These are phyloP conservation scores for Pantherophis alleghaniensis DNA, from an alignment of 2,797 vertebrate species.

Conservation along the genomic window DNA sequence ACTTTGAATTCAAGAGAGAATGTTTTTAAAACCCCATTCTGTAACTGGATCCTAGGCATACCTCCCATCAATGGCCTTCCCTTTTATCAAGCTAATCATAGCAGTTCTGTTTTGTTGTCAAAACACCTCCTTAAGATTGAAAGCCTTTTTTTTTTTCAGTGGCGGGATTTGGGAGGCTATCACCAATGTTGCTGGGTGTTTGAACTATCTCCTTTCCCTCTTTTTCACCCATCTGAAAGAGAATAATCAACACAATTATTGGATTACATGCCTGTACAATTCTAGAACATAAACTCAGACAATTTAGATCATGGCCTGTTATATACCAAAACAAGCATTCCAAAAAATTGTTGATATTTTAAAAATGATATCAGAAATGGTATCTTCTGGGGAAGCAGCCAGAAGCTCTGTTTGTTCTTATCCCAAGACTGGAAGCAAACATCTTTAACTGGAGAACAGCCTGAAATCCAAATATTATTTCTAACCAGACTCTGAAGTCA, in stretches of 20 bases:
- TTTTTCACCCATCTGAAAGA: not conserved
- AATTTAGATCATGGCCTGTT: accelerated
- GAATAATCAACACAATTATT: not conserved
- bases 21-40: constrained; percentile 62
- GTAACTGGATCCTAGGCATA: constrained; percentile 63
- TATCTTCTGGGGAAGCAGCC: too few relatives aligned
- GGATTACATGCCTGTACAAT: not conserved
- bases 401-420: not conserved
- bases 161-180: constrained; percentile 37
- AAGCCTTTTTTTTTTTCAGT: constrained; percentile 26
- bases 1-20: constrained; percentile 46
- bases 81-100: constrained; percentile 65
- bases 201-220: not conserved
- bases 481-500: accelerated
- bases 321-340: accelerated
- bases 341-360: not conserved
- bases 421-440: not conserved
- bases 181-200: not conserved
- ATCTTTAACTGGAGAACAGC: not conserved
- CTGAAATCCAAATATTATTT: not conserved
- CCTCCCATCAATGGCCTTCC: constrained; percentile 53
- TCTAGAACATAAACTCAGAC: not conserved
- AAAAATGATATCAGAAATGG: not conserved
- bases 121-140: constrained; percentile 52
- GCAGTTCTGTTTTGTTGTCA: constrained; percentile 58